phyloP scores from a whole-genome alignment of 1,140 invertebrate species.

The Probaryconus sp. region DNA sequence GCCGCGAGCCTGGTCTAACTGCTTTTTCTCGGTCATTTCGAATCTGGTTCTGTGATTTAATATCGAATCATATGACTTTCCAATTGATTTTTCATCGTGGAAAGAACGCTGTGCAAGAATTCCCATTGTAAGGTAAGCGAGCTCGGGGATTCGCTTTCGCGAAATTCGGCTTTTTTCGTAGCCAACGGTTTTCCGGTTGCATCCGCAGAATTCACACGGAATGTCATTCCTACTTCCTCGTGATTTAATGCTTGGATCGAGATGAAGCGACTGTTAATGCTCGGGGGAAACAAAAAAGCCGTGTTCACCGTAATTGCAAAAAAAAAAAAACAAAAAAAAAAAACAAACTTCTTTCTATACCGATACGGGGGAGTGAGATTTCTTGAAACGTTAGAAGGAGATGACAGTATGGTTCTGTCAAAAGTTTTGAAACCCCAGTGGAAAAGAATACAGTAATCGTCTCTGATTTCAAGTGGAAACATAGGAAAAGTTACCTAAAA shows the following conservation, averaged over 20 bases:
- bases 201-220: slow-evolving; percentile 1
- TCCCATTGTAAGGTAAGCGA: slow-evolving; percentile 18
- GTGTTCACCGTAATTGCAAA: no score
- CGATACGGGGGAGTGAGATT: no score
- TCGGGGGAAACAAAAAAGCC: slow-evolving; percentile 56
- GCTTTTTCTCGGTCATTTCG: slow-evolving; percentile 36
- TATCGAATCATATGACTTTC: slow-evolving; percentile 56
- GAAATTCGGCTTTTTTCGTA: slow-evolving; percentile 5
- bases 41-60: slow-evolving; percentile 53
- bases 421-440: no score
- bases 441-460: no score
- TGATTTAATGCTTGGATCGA: background rate
- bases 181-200: no score
- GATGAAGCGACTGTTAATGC: no score
- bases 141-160: background rate
- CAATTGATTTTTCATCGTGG: slow-evolving; percentile 37
- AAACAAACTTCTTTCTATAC: no score
- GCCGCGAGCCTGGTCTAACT: slow-evolving; percentile 20
- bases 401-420: no score
- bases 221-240: slow-evolving; percentile 27
- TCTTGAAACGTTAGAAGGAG: no score
- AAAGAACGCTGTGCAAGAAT: slow-evolving; percentile 17
- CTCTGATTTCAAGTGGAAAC: no score
- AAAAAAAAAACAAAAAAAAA: no score
- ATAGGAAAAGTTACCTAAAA: no score